These are phyloP conservation scores for Anarrhichthys ocellatus DNA, from an alignment of 2,113 vertebrate genomes.

Conservation along the genomic window DNA sequence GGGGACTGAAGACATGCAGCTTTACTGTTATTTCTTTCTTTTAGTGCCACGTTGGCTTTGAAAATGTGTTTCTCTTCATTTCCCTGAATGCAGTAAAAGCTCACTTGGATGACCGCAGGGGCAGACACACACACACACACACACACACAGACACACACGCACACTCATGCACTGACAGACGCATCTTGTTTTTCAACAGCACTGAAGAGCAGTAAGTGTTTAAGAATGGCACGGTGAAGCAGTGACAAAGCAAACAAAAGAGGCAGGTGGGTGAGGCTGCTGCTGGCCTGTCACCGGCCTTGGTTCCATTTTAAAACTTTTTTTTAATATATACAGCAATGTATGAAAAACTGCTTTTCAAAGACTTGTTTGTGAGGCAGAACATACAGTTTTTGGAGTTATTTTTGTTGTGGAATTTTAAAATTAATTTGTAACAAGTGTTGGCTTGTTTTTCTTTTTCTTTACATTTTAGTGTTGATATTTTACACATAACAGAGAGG, in stretches of 20 bases:
- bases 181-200: constrained; percentile 51
- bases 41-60: constrained; percentile 44
- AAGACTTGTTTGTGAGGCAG: background rate
- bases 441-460: background rate
- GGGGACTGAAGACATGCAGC: background rate
- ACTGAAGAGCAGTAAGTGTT: constrained; percentile 50
- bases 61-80: constrained; percentile 48
- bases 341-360: background rate
- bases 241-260: constrained; percentile 61
- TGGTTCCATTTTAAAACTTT: constrained; percentile 7
- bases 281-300: constrained; percentile 20
- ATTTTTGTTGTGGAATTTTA: background rate
- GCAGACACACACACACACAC: background rate
- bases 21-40: constrained; percentile 37
- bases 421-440: background rate
- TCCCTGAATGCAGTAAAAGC: constrained; percentile 48
- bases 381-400: background rate
- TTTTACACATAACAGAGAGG: background rate
- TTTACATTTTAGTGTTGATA: background rate
- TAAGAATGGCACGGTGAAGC: constrained; percentile 53
- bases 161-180: constrained; percentile 25
- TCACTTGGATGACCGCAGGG: constrained; percentile 20
- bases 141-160: background rate
- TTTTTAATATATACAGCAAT: background rate
- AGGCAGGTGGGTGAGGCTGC: constrained; percentile 61